Evolutionary conservation across 1,140 invertebrate species (phyloP).

Genomic region (Diuraphis noxia): DNA sequence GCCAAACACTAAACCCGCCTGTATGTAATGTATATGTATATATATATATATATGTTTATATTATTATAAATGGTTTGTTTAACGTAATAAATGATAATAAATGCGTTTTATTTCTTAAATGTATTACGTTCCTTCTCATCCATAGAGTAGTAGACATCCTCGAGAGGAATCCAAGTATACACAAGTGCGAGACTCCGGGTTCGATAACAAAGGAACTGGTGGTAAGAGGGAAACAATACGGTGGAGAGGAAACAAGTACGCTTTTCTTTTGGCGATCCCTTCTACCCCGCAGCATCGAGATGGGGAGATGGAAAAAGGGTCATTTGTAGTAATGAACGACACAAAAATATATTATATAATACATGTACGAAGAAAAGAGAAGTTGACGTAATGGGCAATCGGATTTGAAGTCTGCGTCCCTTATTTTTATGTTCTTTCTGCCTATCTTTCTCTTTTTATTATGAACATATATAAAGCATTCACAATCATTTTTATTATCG

Average conservation of each 20-base stretch:
- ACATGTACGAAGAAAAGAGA: slow-evolving; percentile 7
- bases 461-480: background rate
- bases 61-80: background rate
- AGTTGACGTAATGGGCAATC: slow-evolving; percentile 53
- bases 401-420: slow-evolving; percentile 34
- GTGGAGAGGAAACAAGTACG: background rate
- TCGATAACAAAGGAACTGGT: background rate
- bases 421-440: slow-evolving; percentile 3
- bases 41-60: background rate
- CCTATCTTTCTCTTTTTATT: slow-evolving; percentile 21
- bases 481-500: slow-evolving; percentile 36
- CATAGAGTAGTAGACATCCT: background rate
- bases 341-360: slow-evolving; percentile 31
- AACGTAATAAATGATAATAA: slow-evolving; percentile 43
- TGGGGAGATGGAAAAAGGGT: background rate
- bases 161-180: background rate
- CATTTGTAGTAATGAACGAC: slow-evolving; percentile 49
- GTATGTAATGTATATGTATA: background rate
- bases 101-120: slow-evolving; percentile 38
- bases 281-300: background rate
- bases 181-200: slow-evolving; percentile 6
- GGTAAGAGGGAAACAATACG: background rate
- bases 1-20: background rate
- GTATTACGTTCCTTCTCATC: background rate
- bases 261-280: background rate